Evolutionary conservation across 2,113 vertebrate genomes (phyloP).

Genomic region (Platanista minor): DNA sequence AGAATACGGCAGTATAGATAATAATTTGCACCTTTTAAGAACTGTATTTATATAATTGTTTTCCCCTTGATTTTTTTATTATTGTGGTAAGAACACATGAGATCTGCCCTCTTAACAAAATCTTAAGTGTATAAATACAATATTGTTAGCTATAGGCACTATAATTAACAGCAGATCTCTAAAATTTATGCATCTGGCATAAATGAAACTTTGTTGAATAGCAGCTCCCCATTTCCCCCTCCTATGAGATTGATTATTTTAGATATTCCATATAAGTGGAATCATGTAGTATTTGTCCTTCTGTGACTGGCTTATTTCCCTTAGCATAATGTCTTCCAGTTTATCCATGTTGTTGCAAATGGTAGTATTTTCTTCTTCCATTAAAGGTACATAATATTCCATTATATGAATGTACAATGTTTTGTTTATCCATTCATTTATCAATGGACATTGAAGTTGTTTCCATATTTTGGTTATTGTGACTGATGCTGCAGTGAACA

Average conservation of each 20-base stretch:
- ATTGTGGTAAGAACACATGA: not conserved
- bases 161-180: not conserved
- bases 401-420: not conserved
- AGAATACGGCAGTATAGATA: not conserved
- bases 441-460: not conserved
- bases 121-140: not conserved
- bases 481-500: not conserved
- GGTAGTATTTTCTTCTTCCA: not conserved
- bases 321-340: not conserved
- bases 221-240: not conserved
- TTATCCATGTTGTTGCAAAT: not conserved
- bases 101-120: not conserved
- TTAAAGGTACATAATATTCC: not conserved
- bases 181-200: not conserved
- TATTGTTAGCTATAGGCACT: not conserved
- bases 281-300: not conserved
- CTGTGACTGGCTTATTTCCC: not conserved
- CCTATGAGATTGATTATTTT: not conserved
- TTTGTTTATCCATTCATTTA: not conserved
- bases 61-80: not conserved
- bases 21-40: not conserved
- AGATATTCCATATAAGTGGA: not conserved
- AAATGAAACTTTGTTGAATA: not conserved
- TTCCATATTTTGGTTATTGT: not conserved
- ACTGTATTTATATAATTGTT: not conserved